Conservation (phyloP, 2,888 invertebrate genomes). For the Dichetophora obliterata region DNA sequence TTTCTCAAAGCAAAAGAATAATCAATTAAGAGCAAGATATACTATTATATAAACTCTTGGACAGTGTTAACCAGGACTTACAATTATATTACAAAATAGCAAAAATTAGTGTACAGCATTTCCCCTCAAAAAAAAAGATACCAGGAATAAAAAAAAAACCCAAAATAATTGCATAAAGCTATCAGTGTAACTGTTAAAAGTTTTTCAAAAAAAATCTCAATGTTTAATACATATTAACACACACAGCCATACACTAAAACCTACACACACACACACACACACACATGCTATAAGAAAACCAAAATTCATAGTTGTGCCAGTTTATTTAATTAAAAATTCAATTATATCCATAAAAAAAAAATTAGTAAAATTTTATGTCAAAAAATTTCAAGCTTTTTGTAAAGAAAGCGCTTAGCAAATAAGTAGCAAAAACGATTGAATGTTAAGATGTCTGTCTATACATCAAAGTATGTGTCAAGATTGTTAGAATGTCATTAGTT, state of each 20-base stretch:
- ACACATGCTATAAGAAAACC: neutral
- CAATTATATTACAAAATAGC: too few relatives aligned
- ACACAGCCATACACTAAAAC: too few relatives aligned
- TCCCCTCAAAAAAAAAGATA: too few relatives aligned
- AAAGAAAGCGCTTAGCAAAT: neutral
- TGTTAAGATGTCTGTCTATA: neutral
- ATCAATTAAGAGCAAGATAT: too few relatives aligned
- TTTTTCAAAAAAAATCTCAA: neutral
- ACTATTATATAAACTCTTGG: too few relatives aligned
- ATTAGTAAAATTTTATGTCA: constrained; percentile 13
- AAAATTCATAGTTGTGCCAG: constrained; percentile 13
- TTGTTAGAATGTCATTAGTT: neutral
- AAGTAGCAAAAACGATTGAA: neutral
- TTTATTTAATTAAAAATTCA: constrained; percentile 5
- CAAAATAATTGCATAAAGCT: too few relatives aligned
- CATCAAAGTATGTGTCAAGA: neutral
- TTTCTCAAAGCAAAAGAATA: too few relatives aligned
- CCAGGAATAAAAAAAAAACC: too few relatives aligned
- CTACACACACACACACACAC: too few relatives aligned
- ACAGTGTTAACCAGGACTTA: too few relatives aligned
- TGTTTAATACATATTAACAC: neutral
- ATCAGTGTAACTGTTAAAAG: neutral
- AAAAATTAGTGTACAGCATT: too few relatives aligned
- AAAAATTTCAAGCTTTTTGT: neutral
- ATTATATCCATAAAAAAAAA: neutral